Conservation (phyloP, 2,113 vertebrate species). For the Macrotus californicus region DNA sequence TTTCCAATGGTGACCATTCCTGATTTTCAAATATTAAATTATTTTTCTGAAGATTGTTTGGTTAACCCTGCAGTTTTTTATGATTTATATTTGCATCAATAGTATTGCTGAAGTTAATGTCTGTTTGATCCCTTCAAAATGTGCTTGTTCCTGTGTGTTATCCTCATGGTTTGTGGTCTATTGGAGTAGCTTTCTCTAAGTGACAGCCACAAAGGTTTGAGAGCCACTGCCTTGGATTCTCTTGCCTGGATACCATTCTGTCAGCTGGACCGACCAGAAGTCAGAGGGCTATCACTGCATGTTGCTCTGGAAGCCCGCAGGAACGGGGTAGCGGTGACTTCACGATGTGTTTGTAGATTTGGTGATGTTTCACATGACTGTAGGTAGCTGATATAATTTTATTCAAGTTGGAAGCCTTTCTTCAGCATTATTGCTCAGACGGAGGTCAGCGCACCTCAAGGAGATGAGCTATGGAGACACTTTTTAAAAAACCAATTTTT, state of each 20-base stretch:
- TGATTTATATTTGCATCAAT: not conserved
- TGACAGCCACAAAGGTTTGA: not conserved
- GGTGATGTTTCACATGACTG: not conserved
- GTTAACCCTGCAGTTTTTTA: not conserved
- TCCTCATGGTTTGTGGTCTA: not conserved
- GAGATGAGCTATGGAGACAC: not conserved
- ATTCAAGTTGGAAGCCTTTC: not conserved
- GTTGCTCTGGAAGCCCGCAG: not conserved
- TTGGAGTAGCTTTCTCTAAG: not conserved
- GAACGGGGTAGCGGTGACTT: not conserved
- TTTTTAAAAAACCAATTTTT: not conserved
- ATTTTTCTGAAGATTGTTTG: not conserved
- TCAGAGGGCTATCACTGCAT: not conserved
- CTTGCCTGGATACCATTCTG: not conserved
- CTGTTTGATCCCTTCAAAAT: not conserved
- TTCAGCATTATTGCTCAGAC: not conserved
- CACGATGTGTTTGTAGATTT: not conserved
- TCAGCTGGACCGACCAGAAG: not conserved
- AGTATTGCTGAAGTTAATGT: not conserved
- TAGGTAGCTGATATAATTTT: not conserved
- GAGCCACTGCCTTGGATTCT: not conserved
- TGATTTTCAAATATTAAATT: not conserved
- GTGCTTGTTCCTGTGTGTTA: not conserved
- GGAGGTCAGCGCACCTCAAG: not conserved
- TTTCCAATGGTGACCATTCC: not conserved